These are phyloP conservation scores for Heliconius charithonia DNA, from an alignment of 2,888 invertebrate genomes.

Conservation along the genomic window DNA sequence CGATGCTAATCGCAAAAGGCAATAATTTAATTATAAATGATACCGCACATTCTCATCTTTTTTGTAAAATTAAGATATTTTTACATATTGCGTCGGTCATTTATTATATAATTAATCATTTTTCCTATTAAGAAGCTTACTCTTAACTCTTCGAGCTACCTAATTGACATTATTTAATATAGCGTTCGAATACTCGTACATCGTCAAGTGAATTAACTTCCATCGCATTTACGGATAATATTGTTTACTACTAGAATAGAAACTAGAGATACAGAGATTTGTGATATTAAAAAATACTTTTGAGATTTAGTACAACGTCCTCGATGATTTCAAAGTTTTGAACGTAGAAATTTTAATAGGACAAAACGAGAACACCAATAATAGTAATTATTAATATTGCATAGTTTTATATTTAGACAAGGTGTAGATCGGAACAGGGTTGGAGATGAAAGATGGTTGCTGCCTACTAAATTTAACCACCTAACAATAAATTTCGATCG, in stretches of 20 bases:
- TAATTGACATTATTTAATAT: neutral
- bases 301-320: slow-evolving; percentile 79
- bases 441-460: slow-evolving; percentile 44
- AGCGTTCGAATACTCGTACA: slow-evolving; percentile 9
- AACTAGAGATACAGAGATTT: slow-evolving; percentile 78
- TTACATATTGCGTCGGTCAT: slow-evolving; percentile 24
- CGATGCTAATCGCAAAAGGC: slow-evolving; percentile 44
- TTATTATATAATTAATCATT: slow-evolving; percentile 24
- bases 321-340: slow-evolving; percentile 70
- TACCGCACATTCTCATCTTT: slow-evolving; percentile 36
- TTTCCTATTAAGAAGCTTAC: slow-evolving; percentile 31
- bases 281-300: slow-evolving; percentile 81
- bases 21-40: slow-evolving; percentile 38
- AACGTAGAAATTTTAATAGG: slow-evolving; percentile 73
- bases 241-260: slow-evolving; percentile 67
- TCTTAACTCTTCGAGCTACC: slow-evolving; percentile 25
- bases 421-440: slow-evolving; percentile 54
- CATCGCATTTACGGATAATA: slow-evolving; percentile 63
- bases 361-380: slow-evolving; percentile 80
- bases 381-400: slow-evolving; percentile 63
- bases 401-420: slow-evolving; percentile 53
- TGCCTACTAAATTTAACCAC: slow-evolving; percentile 28
- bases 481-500: slow-evolving; percentile 25
- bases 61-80: slow-evolving; percentile 28
- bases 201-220: slow-evolving; percentile 54